phyloP scores from a whole-genome alignment of 2,888 invertebrate species.

The Lysandra bellargus region DNA sequence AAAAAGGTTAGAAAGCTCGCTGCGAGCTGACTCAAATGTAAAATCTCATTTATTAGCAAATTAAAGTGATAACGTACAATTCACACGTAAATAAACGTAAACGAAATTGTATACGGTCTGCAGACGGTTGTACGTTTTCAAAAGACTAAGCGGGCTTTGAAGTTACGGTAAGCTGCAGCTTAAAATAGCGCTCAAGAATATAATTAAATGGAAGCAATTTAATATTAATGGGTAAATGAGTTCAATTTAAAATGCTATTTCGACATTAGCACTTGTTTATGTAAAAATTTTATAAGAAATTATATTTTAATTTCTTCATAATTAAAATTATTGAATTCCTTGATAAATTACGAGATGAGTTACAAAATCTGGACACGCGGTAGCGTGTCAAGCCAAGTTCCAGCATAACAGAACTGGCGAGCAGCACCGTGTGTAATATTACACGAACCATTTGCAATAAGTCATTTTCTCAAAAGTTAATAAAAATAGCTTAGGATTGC shows the following conservation, averaged over 20 bases:
- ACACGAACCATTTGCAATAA: too few species aligned
- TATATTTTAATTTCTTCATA: too few species aligned
- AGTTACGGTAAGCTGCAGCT: conserved; percentile 8
- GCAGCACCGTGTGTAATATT: too few species aligned
- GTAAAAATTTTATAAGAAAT: too few species aligned
- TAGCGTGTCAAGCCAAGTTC: too few species aligned
- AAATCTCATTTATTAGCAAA: conserved; percentile 16
- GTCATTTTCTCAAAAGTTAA: too few species aligned
- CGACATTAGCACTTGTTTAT: too few species aligned
- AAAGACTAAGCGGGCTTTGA: conserved; percentile 22
- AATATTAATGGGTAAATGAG: not conserved
- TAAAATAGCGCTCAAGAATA: not conserved
- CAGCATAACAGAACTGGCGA: too few species aligned
- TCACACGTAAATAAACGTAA: conserved; percentile 12
- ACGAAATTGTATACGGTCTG: not conserved
- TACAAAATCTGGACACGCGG: too few species aligned
- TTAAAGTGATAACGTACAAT: conserved; percentile 5
- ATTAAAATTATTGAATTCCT: too few species aligned
- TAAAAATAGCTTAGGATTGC: too few species aligned
- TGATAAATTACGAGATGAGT: too few species aligned
- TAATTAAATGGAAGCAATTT: conserved; percentile 1
- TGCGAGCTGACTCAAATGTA: not conserved
- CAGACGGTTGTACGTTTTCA: not conserved
- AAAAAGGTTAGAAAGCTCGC: not conserved
- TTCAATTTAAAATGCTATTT: not conserved